phyloP scores from a whole-genome alignment of 1,140 invertebrate species.

The Drosophila repleta region DNA sequence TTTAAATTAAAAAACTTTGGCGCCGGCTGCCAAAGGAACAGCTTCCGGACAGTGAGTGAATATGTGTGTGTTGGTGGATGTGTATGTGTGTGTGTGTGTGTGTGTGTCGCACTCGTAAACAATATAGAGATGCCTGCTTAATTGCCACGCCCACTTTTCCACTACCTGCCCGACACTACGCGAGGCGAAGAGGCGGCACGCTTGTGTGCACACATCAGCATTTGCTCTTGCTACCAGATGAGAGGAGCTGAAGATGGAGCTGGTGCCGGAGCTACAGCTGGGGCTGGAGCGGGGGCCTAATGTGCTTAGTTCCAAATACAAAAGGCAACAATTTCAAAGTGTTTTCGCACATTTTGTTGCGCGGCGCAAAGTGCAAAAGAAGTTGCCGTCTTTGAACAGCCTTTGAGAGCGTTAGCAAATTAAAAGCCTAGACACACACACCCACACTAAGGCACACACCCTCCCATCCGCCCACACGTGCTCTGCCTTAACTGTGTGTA shows the following conservation, averaged over 20 bases:
- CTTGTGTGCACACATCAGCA: slow-evolving; percentile 68
- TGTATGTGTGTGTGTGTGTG: slow-evolving; percentile 11
- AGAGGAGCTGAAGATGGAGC: too few relatives aligned
- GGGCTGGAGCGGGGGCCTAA: slow-evolving; percentile 37
- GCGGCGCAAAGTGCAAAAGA: slow-evolving; percentile 14
- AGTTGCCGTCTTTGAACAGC: slow-evolving; percentile 10
- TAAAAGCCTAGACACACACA: neutral
- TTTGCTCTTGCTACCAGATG: neutral
- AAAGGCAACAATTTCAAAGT: slow-evolving; percentile 57
- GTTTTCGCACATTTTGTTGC: slow-evolving; percentile 30
- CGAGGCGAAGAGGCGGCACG: slow-evolving; percentile 18
- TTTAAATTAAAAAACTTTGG: slow-evolving; percentile 80
- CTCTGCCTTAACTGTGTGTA: neutral
- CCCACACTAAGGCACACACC: neutral
- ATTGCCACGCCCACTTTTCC: slow-evolving; percentile 61
- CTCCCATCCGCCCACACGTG: neutral
- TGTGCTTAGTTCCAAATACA: slow-evolving; percentile 57
- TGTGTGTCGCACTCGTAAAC: slow-evolving; percentile 39
- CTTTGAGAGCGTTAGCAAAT: slow-evolving; percentile 17
- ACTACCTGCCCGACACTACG: slow-evolving; percentile 19
- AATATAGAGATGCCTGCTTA: slow-evolving; percentile 46
- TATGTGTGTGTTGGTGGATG: slow-evolving; percentile 3
- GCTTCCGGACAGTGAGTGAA: slow-evolving; percentile 27
- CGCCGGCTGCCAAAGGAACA: slow-evolving; percentile 51
- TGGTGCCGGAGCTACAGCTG: neutral